Percentiles rank a stretch among this genome's conserved stretches.
These are phyloP conservation scores for Pangasianodon hypophthalmus DNA, from an alignment of 2,113 vertebrate species.

Conservation along the genomic window DNA sequence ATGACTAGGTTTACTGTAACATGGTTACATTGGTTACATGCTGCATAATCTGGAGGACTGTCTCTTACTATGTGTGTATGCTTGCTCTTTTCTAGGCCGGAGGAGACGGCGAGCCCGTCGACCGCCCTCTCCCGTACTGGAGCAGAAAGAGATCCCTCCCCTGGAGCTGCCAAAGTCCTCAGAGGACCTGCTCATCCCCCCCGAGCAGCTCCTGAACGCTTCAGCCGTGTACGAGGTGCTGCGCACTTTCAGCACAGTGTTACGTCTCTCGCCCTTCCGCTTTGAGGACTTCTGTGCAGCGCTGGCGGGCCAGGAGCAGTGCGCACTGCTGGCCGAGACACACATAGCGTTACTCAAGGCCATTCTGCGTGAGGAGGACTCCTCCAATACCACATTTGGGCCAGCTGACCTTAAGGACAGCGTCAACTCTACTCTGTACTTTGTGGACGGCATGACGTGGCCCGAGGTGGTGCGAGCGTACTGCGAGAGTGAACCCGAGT, in stretches of 20 bases:
- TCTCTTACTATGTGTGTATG: background rate
- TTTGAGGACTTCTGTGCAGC: slow-evolving; percentile 98
- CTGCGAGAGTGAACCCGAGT: slow-evolving; percentile 94
- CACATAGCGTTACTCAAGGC: slow-evolving; percentile 92
- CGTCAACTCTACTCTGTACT: slow-evolving; percentile 95
- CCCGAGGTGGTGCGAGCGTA: slow-evolving; percentile 93
- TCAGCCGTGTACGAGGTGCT: slow-evolving; percentile 94
- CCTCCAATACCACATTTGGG: slow-evolving; percentile 96
- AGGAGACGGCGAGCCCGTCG: slow-evolving; percentile 83
- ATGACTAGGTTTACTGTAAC: background rate
- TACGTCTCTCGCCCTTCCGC: slow-evolving; percentile 94
- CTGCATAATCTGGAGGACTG: background rate
- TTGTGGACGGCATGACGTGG: slow-evolving; percentile 99
- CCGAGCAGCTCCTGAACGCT: slow-evolving; percentile 89
- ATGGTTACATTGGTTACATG: background rate
- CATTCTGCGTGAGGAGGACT: slow-evolving; percentile 95
- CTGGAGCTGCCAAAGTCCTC: slow-evolving; percentile 91
- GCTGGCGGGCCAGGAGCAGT: slow-evolving; percentile 93
- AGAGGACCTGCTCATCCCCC: slow-evolving; percentile 93
- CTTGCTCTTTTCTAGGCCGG: slow-evolving; percentile 71
- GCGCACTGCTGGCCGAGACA: slow-evolving; percentile 94
- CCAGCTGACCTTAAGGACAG: slow-evolving; percentile 98
- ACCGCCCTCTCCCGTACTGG: slow-evolving; percentile 89
- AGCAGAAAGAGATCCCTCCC: slow-evolving; percentile 90
- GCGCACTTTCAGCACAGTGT: slow-evolving; percentile 93